Evolutionary conservation across 2,113 vertebrate species (phyloP).

Genomic region (Pseudopipra pipra): DNA sequence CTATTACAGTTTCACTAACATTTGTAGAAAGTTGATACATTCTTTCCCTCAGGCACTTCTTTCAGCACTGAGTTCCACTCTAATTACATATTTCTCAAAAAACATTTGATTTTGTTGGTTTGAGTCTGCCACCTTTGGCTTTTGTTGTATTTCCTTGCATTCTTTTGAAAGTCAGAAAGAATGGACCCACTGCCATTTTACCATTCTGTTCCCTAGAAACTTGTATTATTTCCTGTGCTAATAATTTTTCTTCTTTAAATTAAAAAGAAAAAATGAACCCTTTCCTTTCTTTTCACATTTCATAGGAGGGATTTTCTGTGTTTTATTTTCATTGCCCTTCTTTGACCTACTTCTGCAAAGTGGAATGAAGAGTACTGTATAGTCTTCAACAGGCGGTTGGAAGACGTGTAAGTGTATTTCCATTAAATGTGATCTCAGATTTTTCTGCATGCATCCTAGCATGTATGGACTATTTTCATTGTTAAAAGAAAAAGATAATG

Average conservation of each 20-base stretch:
- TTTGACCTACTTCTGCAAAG: constrained; percentile 22
- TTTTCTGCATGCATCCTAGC: not conserved
- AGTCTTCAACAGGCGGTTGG: not conserved
- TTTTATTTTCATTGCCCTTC: constrained; percentile 26
- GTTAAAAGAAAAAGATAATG: not conserved
- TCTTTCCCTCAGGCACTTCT: not conserved
- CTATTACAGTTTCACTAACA: not conserved
- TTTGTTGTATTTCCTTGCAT: not conserved
- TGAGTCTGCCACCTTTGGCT: not conserved
- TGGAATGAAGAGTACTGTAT: not conserved
- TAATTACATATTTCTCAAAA: not conserved
- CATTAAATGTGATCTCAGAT: not conserved
- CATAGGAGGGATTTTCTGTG: not conserved
- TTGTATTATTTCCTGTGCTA: not conserved
- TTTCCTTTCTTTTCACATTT: constrained; percentile 5
- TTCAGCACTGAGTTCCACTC: not conserved
- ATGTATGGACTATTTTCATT: not conserved
- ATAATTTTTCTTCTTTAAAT: not conserved
- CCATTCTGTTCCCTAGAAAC: not conserved
- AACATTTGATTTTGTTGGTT: not conserved
- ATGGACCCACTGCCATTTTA: not conserved
- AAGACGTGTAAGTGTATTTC: not conserved
- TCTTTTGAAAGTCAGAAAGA: not conserved
- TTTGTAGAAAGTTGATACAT: not conserved
- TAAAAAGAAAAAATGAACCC: not conserved